Base-by-base conservation (phyloP, 2,797 vertebrate species). In the Delichon dasypus region DNA sequence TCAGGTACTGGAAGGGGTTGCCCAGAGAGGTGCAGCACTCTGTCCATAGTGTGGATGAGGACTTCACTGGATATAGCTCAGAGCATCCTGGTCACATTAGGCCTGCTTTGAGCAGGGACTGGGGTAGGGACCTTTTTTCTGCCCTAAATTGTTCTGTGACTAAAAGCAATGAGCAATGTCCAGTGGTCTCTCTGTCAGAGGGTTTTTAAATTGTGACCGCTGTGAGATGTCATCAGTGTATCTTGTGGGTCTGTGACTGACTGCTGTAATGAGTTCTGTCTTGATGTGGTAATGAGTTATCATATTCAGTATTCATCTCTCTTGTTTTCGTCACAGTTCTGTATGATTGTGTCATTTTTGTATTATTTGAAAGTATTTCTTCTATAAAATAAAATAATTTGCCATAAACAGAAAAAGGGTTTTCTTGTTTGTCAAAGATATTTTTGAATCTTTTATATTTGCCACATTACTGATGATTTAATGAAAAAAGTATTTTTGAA, bases 331-430 rank as follows among this genome's bases (percentile, higher is more conserved):
- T 98, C 97, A 95, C 95, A 93, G 95, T 97, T 97, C 95, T 97
- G 95, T 97, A 96, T 94, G 89, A 97, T 97, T 95, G 89, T 97
- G 96, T 97, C 97, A 95, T 97, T 96, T 96, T 97, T 97, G 97
- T 98, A 97, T 97, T 95, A 96, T 98, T 97, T 97, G 96, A 97
- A 97, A 97, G 73, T 97, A 97, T 97, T 97, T 97, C 98, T 97
- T 97, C 97, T 97, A 97, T 89, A 94, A 97, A 98, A 98, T 98
- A 98, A 98, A 98, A 98, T 95, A 97, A 97, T 92, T 96, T 98
- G 94, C 94, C 96, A 97, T 97, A 97, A 97, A 93, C 80, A 70
- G 79, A 95, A 87, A 79, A 60, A 70, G 65, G 60, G 70, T 85
- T 88, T 94, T 89, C 23, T 93, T 95, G 36, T 90, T 66, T 64